Evolutionary conservation across 1,140 invertebrate genomes (phyloP), one percentile per base, ranked within the genome.

Genomic region (Teleopsis dalmanni): DNA sequence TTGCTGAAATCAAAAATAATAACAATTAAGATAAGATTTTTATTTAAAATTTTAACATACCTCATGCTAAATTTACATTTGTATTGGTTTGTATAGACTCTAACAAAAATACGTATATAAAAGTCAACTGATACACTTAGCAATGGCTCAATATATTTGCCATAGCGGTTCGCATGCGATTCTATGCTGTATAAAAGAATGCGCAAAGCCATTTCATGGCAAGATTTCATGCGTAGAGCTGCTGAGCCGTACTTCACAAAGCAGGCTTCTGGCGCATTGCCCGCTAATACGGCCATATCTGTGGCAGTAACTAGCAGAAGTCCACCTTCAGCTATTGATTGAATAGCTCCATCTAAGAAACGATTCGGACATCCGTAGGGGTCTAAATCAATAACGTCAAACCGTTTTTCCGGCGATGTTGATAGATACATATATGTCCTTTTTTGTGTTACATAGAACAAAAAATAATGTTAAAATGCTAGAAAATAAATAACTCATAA

Each of bases 271-370:
- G 91, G 85, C 4, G 84, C 81, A 76, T 97, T 98, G 2, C 97
- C 97, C 57, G 93, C 95, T 36, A 99, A 72, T 10, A 98, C 85
- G 2, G 94, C 96, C 87, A 96, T 94, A 70, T 99, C 97, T 0
- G 97, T 99, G 18, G 93, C 95, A 1, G 97, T 99, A 0, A 99
- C 82, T 52, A 97, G 79, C n/a, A 99, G 71, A 9, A 91, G 58
- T 1, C 88, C 88, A 10, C 85, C 87, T 57, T 91, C 83, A 22
- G 77, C 75, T 0, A 91, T 73, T 54, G 82, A 80, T 65, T 91
- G 86, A 1, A 99, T 85, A 0, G 93, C 93, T 3, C 85, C 78
- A 72, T 99, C 95, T 0, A 99, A 74, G 73, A 99, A 99, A 40
- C 81, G 82, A 3, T 90, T 84, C 0, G 95, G 91, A 62, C 90